Evolutionary conservation across 2,113 vertebrate species (phyloP).

Genomic region (Apistogramma diplotaenia): DNA sequence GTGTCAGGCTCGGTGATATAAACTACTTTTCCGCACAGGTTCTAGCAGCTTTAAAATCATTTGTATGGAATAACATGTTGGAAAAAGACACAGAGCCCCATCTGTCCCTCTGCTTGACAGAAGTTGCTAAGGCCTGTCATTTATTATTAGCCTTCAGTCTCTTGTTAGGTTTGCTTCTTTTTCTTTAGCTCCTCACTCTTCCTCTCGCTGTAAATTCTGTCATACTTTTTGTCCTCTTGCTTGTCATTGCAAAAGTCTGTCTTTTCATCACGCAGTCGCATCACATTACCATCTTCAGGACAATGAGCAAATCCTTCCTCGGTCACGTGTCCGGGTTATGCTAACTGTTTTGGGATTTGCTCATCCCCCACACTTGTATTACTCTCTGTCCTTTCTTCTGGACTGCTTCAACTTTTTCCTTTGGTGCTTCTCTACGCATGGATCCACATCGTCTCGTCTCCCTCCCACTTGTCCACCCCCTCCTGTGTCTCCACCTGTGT

Average conservation of each 20-base stretch:
- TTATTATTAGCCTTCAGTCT: slow-evolving; percentile 31
- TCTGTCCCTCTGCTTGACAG: slow-evolving; percentile 36
- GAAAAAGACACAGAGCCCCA: neutral
- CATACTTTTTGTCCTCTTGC: slow-evolving; percentile 12
- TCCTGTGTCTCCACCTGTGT: slow-evolving; percentile 60
- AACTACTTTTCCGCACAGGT: neutral
- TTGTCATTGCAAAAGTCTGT: neutral
- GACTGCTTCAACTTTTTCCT: slow-evolving; percentile 11
- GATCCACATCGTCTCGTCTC: slow-evolving; percentile 41
- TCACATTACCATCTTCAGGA: slow-evolving; percentile 29
- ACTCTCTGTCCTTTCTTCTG: slow-evolving; percentile 9
- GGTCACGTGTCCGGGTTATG: neutral
- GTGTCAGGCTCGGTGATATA: neutral
- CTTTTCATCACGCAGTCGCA: slow-evolving; percentile 38
- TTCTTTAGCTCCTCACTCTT: neutral
- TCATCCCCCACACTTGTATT: neutral
- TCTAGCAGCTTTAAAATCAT: neutral
- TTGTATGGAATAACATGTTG: neutral
- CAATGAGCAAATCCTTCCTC: neutral
- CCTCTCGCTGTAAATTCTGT: slow-evolving; percentile 8
- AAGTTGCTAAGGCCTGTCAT: slow-evolving; percentile 46
- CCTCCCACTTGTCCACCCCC: slow-evolving; percentile 50
- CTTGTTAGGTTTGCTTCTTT: slow-evolving; percentile 23
- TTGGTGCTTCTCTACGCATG: slow-evolving; percentile 24
- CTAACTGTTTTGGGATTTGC: neutral